These are phyloP conservation scores for Leptopilina drosophilae DNA, from an alignment of 2,888 invertebrate species.

Conservation along the genomic window DNA sequence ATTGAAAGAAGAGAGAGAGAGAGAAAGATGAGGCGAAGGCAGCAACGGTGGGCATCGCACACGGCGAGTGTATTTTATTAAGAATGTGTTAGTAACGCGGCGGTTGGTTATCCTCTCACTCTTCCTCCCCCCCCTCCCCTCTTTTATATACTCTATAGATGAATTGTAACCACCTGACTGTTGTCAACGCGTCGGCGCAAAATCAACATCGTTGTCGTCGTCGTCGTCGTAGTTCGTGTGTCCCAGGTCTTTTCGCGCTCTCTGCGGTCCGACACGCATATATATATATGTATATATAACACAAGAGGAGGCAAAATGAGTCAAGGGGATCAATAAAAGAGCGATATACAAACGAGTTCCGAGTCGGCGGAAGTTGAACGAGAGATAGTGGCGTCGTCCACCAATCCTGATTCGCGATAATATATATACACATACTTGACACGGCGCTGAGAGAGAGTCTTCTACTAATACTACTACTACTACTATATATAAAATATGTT, in stretches of 20 bases:
- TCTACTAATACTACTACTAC: too few relatives aligned
- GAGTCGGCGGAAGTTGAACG: slow-evolving; percentile 69
- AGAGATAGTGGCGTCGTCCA: slow-evolving; percentile 67
- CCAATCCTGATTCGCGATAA: slow-evolving; percentile 46
- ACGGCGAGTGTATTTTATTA: slow-evolving; percentile 49
- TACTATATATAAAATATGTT: too few relatives aligned
- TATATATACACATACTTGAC: slow-evolving; percentile 1
- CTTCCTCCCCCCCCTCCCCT: too few relatives aligned
- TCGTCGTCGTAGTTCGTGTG: slow-evolving; percentile 45
- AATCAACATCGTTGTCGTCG: too few relatives aligned
- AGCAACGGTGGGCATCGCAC: not conserved
- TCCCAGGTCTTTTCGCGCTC: slow-evolving; percentile 62
- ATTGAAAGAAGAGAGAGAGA: slow-evolving; percentile 1
- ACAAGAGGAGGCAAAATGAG: slow-evolving; percentile 48
- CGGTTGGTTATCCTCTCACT: slow-evolving; percentile 60
- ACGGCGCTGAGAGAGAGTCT: not conserved
- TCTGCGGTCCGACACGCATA: slow-evolving; percentile 56
- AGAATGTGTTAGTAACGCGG: slow-evolving; percentile 56
- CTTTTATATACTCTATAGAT: slow-evolving; percentile 33
- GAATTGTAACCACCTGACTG: slow-evolving; percentile 52
- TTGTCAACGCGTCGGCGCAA: slow-evolving; percentile 57
- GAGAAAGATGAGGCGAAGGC: slow-evolving; percentile 8
- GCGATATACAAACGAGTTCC: slow-evolving; percentile 65
- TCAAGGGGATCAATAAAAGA: slow-evolving; percentile 70
- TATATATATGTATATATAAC: not conserved